Percentiles rank a stretch among this genome's conserved stretches.
phyloP scores from a whole-genome alignment of 2,797 vertebrate species.

The Acanthurus lineatus region DNA sequence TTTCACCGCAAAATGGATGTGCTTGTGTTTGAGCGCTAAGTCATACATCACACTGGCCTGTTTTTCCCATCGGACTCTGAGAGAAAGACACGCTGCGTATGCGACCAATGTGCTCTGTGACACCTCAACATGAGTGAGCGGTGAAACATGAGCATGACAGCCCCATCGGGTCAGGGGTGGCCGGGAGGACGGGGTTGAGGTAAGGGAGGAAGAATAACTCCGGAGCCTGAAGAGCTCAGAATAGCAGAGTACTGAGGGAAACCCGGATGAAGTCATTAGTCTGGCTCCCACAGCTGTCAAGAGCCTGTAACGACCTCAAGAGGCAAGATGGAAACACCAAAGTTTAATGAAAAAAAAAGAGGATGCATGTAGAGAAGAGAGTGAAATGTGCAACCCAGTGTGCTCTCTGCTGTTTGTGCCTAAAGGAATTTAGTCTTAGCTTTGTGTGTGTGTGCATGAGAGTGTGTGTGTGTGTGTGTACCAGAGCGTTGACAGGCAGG shows the following conservation, averaged over 20 bases:
- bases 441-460: slow-evolving; percentile 1
- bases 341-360: slow-evolving; percentile 11
- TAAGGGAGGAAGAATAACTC: slow-evolving; percentile 43
- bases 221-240: slow-evolving; percentile 49
- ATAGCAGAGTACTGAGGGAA: slow-evolving; percentile 62
- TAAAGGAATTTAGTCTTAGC: slow-evolving; percentile 47
- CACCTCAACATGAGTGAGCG: slow-evolving; percentile 56
- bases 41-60: slow-evolving; percentile 18
- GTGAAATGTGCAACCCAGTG: background rate
- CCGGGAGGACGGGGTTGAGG: slow-evolving; percentile 27
- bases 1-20: slow-evolving; percentile 21
- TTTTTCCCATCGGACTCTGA: background rate
- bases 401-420: slow-evolving; percentile 19
- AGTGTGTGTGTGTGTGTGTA: slow-evolving; percentile 13
- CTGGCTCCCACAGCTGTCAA: slow-evolving; percentile 68
- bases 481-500: slow-evolving; percentile 66
- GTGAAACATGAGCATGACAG: slow-evolving; percentile 65
- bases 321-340: slow-evolving; percentile 13
- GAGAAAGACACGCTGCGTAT: slow-evolving; percentile 23
- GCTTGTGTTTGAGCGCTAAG: slow-evolving; percentile 2
- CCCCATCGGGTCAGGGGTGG: slow-evolving; percentile 45
- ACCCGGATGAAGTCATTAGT: slow-evolving; percentile 74
- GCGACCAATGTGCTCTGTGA: slow-evolving; percentile 50
- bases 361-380: background rate
- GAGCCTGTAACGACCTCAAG: slow-evolving; percentile 38